Evolutionary conservation across 2,888 invertebrate genomes (phyloP).

Genomic region (Villa cingulata): DNA sequence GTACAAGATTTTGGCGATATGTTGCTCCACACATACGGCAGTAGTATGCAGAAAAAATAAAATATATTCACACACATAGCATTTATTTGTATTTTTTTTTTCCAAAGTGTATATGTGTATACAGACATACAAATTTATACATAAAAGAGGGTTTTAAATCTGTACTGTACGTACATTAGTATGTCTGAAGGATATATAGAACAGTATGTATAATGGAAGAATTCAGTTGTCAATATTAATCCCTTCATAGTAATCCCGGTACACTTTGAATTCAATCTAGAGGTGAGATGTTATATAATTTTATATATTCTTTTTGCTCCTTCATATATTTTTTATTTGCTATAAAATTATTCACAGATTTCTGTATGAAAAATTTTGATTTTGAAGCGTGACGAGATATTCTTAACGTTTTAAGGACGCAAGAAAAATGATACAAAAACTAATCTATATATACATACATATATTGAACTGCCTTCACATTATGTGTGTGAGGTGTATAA

Average conservation of each 20-base stretch:
- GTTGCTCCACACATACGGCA: no score
- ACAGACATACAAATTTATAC: no score
- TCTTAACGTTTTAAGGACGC: not conserved
- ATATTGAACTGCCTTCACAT: no score
- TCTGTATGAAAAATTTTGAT: not conserved
- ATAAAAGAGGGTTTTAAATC: no score
- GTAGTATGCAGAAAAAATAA: no score
- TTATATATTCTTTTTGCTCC: not conserved
- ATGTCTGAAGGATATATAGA: no score
- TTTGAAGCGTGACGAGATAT: constrained; percentile 3
- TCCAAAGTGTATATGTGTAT: no score
- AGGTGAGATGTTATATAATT: constrained; percentile 3
- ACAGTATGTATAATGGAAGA: no score
- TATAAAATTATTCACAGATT: not conserved
- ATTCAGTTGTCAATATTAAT: constrained; percentile 6
- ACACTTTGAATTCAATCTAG: constrained; percentile 6
- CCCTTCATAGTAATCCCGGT: constrained; percentile 3
- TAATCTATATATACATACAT: constrained; percentile 5
- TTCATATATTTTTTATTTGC: not conserved
- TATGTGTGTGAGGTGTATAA: no score
- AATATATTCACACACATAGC: not conserved
- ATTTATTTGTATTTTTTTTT: no score
- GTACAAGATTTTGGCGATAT: no score
- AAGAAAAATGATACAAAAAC: constrained; percentile 7
- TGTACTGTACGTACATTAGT: no score